Conservation (phyloP, 2,797 vertebrate species). For the Catamblyrhynchus diadema region DNA sequence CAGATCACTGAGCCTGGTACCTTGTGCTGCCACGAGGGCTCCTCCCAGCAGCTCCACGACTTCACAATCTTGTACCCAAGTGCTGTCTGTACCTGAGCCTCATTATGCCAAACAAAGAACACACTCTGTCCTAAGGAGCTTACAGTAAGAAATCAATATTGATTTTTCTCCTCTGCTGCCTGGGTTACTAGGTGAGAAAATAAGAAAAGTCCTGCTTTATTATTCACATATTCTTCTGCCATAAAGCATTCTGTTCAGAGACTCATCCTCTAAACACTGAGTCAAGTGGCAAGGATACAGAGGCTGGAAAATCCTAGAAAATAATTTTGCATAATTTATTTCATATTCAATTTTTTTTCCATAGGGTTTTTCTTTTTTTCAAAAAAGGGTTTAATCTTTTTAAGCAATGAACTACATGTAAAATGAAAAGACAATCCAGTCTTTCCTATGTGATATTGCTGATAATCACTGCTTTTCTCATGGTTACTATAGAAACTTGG, state of each 20-base stretch:
- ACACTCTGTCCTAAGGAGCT: neutral
- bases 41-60: neutral
- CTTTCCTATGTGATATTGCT: conserved; percentile 14
- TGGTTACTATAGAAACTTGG: conserved; percentile 73
- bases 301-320: neutral
- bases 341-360: neutral
- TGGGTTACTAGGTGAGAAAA: neutral
- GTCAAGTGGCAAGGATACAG: neutral
- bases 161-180: neutral
- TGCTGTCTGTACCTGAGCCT: neutral
- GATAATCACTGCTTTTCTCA: conserved; percentile 24
- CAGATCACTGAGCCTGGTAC: neutral
- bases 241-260: neutral
- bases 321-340: neutral
- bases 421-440: conserved; percentile 10
- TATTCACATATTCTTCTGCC: neutral
- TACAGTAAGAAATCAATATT: conserved; percentile 4
- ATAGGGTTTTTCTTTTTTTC: neutral
- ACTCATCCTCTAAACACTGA: neutral
- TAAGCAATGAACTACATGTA: neutral
- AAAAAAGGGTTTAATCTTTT: neutral
- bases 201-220: neutral
- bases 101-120: neutral
- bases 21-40: neutral
- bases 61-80: neutral